Evolutionary conservation across 1,140 invertebrate species (phyloP).

Genomic region (Zaprionus vittiger): DNA sequence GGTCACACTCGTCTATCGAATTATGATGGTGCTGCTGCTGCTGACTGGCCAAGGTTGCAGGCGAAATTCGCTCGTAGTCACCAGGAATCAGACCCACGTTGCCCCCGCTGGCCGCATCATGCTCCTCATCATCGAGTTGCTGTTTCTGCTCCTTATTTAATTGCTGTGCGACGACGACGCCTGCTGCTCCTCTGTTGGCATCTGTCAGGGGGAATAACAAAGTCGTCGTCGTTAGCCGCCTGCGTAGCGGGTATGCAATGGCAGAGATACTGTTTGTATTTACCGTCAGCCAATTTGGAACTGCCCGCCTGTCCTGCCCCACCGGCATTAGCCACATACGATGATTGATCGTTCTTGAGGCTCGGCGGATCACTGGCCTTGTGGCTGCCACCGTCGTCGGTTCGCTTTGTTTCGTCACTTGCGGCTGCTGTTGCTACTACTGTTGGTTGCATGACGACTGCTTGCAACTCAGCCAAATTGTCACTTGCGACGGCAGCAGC

Average conservation of each 20-base stretch:
- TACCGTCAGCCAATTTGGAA: conserved; percentile 54
- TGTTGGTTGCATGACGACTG: conserved; percentile 43
- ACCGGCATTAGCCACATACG: conserved; percentile 38
- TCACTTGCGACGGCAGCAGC: conserved; percentile 32
- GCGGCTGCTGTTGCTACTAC: conserved; percentile 21
- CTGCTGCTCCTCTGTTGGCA: conserved; percentile 30
- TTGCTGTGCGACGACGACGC: conserved; percentile 23
- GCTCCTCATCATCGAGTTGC: conserved; percentile 9
- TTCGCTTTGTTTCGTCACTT: conserved; percentile 57
- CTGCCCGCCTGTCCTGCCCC: conserved; percentile 25
- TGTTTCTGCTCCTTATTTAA: conserved; percentile 47
- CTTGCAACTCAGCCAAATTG: conserved; percentile 50
- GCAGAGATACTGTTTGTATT: conserved; percentile 29
- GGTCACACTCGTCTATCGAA: conserved; percentile 87
- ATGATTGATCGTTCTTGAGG: conserved; percentile 58
- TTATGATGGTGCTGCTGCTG: conserved; percentile 32
- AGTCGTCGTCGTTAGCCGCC: conserved; percentile 46
- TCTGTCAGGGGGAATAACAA: conserved; percentile 56
- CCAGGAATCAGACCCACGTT: not conserved
- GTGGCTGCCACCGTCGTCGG: conserved; percentile 30
- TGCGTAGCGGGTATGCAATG: conserved; percentile 14
- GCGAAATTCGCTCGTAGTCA: conserved; percentile 37
- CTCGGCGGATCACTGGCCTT: conserved; percentile 28
- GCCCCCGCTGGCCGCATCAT: not conserved
- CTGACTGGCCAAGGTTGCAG: conserved; percentile 30